Conservation (phyloP, 2,797 vertebrate species). For the Anas bernieri region DNA sequence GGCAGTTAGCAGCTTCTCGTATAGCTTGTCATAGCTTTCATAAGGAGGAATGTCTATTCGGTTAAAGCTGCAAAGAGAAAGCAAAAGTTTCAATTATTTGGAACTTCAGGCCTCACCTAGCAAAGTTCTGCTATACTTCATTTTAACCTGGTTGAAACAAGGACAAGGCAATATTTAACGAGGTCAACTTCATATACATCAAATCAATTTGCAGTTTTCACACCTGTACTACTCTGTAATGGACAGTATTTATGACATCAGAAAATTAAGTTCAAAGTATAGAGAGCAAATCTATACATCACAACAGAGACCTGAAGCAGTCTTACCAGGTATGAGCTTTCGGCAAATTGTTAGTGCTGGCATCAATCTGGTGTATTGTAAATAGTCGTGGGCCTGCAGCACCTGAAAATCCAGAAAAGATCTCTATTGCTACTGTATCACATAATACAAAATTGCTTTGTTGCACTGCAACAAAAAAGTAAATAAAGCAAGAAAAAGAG, state of each 20-base stretch:
- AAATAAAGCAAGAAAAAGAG: neutral
- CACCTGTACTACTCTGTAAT: neutral
- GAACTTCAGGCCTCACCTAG: neutral
- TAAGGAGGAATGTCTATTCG: slow-evolving; percentile 98
- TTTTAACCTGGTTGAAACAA: neutral
- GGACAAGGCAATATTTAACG: neutral
- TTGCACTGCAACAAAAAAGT: neutral
- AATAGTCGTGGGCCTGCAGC: slow-evolving; percentile 95
- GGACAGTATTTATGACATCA: neutral
- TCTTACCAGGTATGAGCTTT: slow-evolving; percentile 96
- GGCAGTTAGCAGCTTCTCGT: slow-evolving; percentile 95
- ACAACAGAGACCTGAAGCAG: neutral
- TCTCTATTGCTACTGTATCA: neutral
- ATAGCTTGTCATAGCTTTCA: slow-evolving; percentile 95
- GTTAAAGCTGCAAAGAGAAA: slow-evolving; percentile 87
- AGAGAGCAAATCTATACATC: neutral
- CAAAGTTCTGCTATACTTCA: neutral
- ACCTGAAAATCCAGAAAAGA: slow-evolving; percentile 77
- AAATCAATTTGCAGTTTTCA: neutral
- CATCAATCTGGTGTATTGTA: slow-evolving; percentile 97
- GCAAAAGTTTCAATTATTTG: neutral
- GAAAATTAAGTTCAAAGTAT: neutral
- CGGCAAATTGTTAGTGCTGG: slow-evolving; percentile 93
- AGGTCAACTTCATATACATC: neutral
- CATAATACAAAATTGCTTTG: neutral